phyloP scores from a whole-genome alignment of 2,113 vertebrate genomes.

The Rhynchopsitta pachyrhyncha region DNA sequence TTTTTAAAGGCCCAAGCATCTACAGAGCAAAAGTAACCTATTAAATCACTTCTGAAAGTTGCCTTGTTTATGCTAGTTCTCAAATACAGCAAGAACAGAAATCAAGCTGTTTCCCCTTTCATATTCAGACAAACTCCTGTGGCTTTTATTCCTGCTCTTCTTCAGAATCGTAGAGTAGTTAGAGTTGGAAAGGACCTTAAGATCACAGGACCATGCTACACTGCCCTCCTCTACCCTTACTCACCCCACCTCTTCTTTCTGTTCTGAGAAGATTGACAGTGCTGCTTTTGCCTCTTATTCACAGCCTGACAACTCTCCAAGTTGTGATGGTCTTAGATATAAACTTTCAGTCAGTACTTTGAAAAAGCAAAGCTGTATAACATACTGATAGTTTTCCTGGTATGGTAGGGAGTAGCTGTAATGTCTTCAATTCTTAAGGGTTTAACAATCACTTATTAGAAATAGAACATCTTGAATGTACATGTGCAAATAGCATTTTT shows the following conservation, averaged over 20 bases:
- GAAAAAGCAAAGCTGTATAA: not conserved
- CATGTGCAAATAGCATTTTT: not conserved
- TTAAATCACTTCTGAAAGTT: not conserved
- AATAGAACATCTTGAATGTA: not conserved
- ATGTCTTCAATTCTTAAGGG: not conserved
- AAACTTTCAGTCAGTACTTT: not conserved
- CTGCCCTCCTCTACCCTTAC: not conserved
- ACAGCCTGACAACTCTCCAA: not conserved
- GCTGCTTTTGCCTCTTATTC: not conserved
- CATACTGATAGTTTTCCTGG: not conserved
- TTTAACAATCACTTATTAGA: not conserved
- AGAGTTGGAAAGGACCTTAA: not conserved
- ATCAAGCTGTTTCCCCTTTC: not conserved
- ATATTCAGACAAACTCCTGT: not conserved
- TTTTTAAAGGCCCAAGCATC: not conserved
- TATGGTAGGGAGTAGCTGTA: not conserved
- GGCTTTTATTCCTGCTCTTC: not conserved
- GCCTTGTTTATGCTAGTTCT: not conserved
- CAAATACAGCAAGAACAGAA: not conserved
- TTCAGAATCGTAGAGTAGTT: not conserved
- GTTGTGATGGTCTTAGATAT: not conserved
- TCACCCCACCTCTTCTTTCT: not conserved
- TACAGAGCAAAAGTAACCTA: not conserved
- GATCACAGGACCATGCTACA: not conserved
- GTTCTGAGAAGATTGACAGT: not conserved